A percentile compares a stretch with the other conserved stretches of the same genome.
These are phyloP conservation scores for Drosophila pallidifrons DNA, from an alignment of 1,140 invertebrate genomes.

Conservation along the genomic window DNA sequence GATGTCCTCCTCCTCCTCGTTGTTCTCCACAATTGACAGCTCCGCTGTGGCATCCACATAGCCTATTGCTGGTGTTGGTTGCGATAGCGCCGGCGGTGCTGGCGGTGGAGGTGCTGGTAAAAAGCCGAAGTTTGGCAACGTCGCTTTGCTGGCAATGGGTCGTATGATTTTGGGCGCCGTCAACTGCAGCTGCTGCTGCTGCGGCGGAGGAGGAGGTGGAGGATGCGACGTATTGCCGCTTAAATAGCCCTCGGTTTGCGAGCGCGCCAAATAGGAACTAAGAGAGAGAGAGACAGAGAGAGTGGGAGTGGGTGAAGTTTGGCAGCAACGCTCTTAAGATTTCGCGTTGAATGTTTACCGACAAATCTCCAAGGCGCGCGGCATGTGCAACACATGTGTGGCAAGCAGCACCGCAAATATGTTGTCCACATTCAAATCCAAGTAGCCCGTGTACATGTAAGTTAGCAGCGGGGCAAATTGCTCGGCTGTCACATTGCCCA, in stretches of 20 bases:
- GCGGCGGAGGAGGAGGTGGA: neutral
- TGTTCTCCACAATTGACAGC: neutral
- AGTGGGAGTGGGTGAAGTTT: neutral
- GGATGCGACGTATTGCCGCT: conserved; percentile 41
- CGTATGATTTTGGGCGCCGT: conserved; percentile 31
- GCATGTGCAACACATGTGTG: conserved; percentile 91
- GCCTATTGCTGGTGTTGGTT: neutral
- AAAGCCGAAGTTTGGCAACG: conserved; percentile 76
- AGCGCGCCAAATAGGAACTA: conserved; percentile 85
- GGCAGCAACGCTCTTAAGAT: neutral
- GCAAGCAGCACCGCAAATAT: conserved; percentile 91
- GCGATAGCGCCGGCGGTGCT: neutral
- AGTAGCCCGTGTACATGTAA: conserved; percentile 91
- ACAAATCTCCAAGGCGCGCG: conserved; percentile 90
- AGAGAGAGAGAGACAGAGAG: neutral
- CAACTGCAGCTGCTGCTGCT: conserved; percentile 33
- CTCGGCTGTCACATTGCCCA: conserved; percentile 88
- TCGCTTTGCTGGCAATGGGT: conserved; percentile 78
- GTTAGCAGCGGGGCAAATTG: conserved; percentile 90
- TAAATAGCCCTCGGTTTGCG: conserved; percentile 81
- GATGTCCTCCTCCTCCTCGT: conserved; percentile 71
- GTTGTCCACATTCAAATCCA: conserved; percentile 90
- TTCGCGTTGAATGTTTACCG: conserved; percentile 50
- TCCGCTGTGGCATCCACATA: conserved; percentile 10
- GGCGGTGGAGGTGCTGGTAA: conserved; percentile 36